phyloP scores from a whole-genome alignment of 2,888 invertebrate genomes.

The Anagyrus pseudococci region DNA sequence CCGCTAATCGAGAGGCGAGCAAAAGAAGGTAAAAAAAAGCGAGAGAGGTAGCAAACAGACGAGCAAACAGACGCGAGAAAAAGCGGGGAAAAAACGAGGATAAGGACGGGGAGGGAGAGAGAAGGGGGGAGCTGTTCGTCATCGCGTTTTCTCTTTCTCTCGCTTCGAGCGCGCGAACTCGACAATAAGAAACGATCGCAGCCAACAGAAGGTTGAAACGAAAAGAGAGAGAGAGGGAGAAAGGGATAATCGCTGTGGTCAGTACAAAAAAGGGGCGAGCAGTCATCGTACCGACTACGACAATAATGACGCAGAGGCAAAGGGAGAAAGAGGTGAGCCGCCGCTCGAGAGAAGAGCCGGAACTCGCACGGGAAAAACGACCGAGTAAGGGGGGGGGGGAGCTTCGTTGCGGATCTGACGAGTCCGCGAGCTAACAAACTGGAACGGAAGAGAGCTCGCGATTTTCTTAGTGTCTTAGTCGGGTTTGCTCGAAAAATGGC shows the following conservation, averaged over 20 bases:
- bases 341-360: background rate
- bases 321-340: background rate
- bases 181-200: slow-evolving; percentile 23
- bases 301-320: too few relatives aligned
- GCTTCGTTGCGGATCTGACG: slow-evolving; percentile 32
- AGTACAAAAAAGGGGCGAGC: slow-evolving; percentile 6
- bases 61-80: background rate
- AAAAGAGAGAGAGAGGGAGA: background rate
- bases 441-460: slow-evolving; percentile 12
- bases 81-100: too few relatives aligned
- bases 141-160: slow-evolving; percentile 12
- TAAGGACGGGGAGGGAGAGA: slow-evolving; percentile 7
- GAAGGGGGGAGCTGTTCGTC: slow-evolving; percentile 17
- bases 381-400: background rate
- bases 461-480: background rate
- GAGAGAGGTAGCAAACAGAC: background rate
- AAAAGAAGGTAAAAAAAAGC: slow-evolving; percentile 2
- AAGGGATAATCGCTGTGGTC: slow-evolving; percentile 17
- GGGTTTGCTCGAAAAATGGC: too few relatives aligned
- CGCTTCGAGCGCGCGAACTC: slow-evolving; percentile 12
- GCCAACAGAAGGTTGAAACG: background rate
- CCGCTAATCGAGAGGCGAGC: background rate
- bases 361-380: background rate
- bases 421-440: slow-evolving; percentile 36
- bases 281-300: too few relatives aligned